Evolutionary conservation across 2,797 vertebrate genomes (phyloP), one percentile per base, ranked within the genome.

Genomic region (Hephaestus fuliginosus): DNA sequence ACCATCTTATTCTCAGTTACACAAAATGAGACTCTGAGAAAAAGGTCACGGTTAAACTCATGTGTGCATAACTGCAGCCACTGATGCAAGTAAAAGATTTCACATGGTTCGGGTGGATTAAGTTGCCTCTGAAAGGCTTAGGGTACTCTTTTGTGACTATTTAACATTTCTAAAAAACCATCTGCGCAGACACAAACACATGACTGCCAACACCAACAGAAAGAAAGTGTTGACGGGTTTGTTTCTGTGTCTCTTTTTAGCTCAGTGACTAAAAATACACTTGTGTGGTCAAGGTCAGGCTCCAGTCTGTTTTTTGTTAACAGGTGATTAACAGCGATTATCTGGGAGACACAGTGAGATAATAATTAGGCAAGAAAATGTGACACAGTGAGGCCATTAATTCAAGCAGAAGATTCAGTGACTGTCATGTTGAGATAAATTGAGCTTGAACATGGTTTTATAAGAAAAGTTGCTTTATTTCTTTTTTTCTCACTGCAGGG

Each of bases 351-450:
- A 53, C 20, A 61, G 56, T 15, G 66, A 33, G 56, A 56, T 22
- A 64, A 80, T 76, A 76, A 52, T 10, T n/a, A 76, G 44, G 70
- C 25, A 25, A 55, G 36, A 60, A 58, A 66, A 68, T 63, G 33
- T 55, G 57, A 64, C 74, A 77, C 51, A 30, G 17, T n/a, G 20
- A 67, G 43, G 44, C 55, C 61, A 70, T 65, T 30, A 76, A 78
- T 70, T 48, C 36, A 30, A 28, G 22, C 60, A 49, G 44, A 62
- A 62, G 4, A 76, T 57, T 65, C 48, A 65, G 49, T 81, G 57
- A 60, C 66, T 83, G 49, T 71, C 46, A 30, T 49, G 43, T 5
- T 61, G 69, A 81, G 56, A 11, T 22, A 28, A 73, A 84, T 25
- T 7, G 33, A 20, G 17, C 9, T 25, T 65, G 43, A 81, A 51